phyloP scores from a whole-genome alignment of 2,113 vertebrate species.

The Dolichotis patagonum region DNA sequence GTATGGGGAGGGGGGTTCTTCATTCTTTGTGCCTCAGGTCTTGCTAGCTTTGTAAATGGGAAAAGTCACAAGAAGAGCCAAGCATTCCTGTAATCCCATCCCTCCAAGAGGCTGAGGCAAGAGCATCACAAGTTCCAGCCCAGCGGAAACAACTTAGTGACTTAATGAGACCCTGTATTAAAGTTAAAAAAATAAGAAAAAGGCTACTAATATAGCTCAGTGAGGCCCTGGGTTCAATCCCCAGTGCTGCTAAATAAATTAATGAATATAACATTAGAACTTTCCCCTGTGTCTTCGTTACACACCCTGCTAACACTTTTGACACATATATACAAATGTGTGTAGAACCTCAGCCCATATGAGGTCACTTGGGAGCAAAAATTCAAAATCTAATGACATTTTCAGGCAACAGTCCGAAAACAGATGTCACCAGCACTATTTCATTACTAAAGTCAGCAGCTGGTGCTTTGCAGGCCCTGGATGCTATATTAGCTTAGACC shows the following conservation, averaged over 20 bases:
- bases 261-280: neutral
- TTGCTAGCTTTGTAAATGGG: neutral
- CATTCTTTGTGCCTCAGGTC: neutral
- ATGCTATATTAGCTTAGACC: neutral
- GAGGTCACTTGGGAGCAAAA: neutral
- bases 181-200: neutral
- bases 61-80: rapidly evolving
- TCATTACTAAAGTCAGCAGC: neutral
- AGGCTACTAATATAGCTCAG: neutral
- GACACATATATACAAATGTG: neutral
- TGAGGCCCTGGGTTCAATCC: neutral
- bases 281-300: neutral
- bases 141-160: neutral
- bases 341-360: neutral
- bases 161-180: neutral
- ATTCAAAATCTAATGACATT: neutral
- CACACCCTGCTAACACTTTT: rapidly evolving
- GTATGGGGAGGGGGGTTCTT: neutral
- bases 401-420: neutral
- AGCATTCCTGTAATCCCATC: neutral
- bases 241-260: neutral
- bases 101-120: neutral
- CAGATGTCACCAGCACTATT: neutral
- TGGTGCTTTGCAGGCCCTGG: too few relatives aligned
- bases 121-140: neutral